phyloP scores from a whole-genome alignment of 2,113 vertebrate species.

The Pao palembangensis region DNA sequence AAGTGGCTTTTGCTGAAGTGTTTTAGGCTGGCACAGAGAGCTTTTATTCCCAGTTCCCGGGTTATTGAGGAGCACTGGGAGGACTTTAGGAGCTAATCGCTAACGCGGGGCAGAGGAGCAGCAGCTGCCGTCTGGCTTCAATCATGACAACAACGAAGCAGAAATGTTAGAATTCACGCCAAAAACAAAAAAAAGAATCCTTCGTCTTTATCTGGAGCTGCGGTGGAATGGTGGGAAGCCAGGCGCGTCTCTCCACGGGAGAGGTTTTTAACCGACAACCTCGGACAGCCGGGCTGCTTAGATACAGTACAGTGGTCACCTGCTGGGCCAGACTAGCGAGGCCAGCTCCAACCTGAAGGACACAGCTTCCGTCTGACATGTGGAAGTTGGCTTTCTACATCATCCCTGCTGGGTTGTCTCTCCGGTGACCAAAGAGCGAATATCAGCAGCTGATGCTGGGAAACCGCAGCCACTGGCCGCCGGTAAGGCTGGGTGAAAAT shows the following conservation, averaged over 20 bases:
- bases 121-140: conserved; percentile 59
- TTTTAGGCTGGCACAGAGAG: conserved; percentile 23
- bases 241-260: conserved; percentile 64
- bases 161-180: conserved; percentile 58
- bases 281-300: conserved; percentile 47
- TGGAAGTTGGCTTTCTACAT: too few relatives aligned
- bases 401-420: too few relatives aligned
- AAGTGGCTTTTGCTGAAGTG: conserved; percentile 26
- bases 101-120: conserved; percentile 62
- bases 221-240: conserved; percentile 38
- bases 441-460: neutral
- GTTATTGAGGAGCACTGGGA: conserved; percentile 35
- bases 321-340: conserved; percentile 18
- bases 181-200: conserved; percentile 32
- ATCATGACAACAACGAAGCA: conserved; percentile 64
- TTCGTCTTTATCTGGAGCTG: conserved; percentile 20
- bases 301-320: conserved; percentile 47
- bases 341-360: conserved; percentile 9
- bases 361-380: conserved; percentile 11
- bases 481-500: conserved; percentile 19
- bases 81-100: conserved; percentile 63
- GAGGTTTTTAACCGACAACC: conserved; percentile 40
- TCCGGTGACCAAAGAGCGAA: too few relatives aligned
- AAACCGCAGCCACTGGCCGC: conserved; percentile 2
- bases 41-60: conserved; percentile 22